A percentile compares a stretch with the other conserved stretches of the same genome.
phyloP scores from a whole-genome alignment of 2,888 invertebrate genomes.

The Sarcophaga rosellei region DNA sequence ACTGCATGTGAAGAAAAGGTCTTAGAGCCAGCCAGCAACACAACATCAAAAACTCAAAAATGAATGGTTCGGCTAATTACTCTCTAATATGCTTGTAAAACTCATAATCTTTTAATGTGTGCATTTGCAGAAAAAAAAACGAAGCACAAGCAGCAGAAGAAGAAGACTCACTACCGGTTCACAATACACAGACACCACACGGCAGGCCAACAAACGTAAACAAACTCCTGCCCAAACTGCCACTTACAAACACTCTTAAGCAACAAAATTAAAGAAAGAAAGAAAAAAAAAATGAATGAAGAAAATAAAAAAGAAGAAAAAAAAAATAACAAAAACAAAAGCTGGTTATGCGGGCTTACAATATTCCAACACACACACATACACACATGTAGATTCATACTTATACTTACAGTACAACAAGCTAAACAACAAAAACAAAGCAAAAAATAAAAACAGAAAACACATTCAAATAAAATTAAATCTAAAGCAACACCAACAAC shows the following conservation, averaged over 20 bases:
- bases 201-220: not conserved
- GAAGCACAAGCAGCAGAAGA: not conserved
- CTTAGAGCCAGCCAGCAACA: not conserved
- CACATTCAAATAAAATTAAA: slow-evolving; percentile 13
- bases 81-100: slow-evolving; percentile 45
- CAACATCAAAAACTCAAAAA: slow-evolving; percentile 14
- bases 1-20: too few species aligned
- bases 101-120: not conserved
- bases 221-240: not conserved
- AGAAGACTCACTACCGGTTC: not conserved
- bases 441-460: slow-evolving; percentile 24
- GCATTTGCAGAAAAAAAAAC: not conserved
- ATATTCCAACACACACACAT: slow-evolving; percentile 23
- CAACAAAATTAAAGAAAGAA: not conserved
- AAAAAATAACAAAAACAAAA: slow-evolving; percentile 1
- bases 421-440: not conserved
- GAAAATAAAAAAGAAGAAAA: not conserved
- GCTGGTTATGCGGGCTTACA: slow-evolving; percentile 58
- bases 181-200: not conserved
- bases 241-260: not conserved
- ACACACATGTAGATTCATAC: not conserved
- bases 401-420: not conserved
- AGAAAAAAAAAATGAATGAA: not conserved
- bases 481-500: slow-evolving; percentile 32
- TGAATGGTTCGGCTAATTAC: slow-evolving; percentile 28